These are phyloP conservation scores for Dipodomys merriami DNA, from an alignment of 2,113 vertebrate species.

Conservation along the genomic window DNA sequence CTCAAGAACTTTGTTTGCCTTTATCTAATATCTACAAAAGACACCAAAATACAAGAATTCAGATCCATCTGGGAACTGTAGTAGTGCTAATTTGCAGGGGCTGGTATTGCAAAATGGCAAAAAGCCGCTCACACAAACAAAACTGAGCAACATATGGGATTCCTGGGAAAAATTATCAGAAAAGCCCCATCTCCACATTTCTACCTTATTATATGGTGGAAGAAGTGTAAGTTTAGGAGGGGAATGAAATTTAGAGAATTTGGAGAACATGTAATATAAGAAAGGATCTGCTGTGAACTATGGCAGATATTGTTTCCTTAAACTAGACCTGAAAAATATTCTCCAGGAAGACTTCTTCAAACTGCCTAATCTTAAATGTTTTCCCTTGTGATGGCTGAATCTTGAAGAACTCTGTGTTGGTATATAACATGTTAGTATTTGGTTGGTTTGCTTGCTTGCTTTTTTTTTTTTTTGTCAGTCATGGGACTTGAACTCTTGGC, in stretches of 20 bases:
- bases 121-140: not conserved
- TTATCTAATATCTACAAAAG: constrained; percentile 10
- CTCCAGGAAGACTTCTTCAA: not conserved
- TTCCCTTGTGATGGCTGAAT: not conserved
- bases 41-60: not conserved
- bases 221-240: not conserved
- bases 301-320: not conserved
- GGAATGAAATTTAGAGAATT: not conserved
- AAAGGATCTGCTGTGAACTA: not conserved
- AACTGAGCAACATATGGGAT: not conserved
- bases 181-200: not conserved
- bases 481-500: too few species aligned
- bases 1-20: constrained; percentile 17
- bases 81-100: not conserved
- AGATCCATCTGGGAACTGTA: not conserved
- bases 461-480: too few species aligned
- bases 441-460: not conserved
- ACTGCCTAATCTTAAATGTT: not conserved
- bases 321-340: not conserved
- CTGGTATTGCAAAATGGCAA: not conserved
- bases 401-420: not conserved
- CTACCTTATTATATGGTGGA: not conserved
- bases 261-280: not conserved
- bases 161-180: not conserved
- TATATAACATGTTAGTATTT: not conserved